Percentiles rank a stretch among this genome's conserved stretches.
Evolutionary conservation across 1,140 invertebrate genomes (phyloP).

Genomic region (Gonioctena quinquepunctata): DNA sequence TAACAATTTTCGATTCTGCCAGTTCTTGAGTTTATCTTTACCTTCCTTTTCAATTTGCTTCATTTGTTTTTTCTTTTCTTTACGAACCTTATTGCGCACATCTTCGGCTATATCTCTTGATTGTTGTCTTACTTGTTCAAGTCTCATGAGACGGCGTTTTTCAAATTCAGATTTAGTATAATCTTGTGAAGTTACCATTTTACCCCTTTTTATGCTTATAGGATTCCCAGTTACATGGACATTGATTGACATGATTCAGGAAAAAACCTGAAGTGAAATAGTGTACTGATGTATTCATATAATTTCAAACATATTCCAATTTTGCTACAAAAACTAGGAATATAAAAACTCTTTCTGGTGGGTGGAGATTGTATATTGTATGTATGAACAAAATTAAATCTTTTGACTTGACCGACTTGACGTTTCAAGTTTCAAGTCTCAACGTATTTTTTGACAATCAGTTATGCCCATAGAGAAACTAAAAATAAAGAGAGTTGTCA

Average conservation of each 20-base stretch:
- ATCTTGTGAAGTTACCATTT: constrained; percentile 57
- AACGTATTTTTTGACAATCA: too few relatives aligned
- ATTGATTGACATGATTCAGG: constrained; percentile 62
- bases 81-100: constrained; percentile 57
- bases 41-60: constrained; percentile 54
- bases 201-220: constrained; percentile 55
- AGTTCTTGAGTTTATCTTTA: constrained; percentile 53
- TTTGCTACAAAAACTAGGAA: too few relatives aligned
- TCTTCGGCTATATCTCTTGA: constrained; percentile 60
- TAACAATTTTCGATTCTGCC: constrained; percentile 56
- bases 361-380: too few relatives aligned
- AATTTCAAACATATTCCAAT: too few relatives aligned
- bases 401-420: too few relatives aligned
- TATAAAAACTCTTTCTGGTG: too few relatives aligned
- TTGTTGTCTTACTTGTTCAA: constrained; percentile 62
- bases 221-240: constrained; percentile 60
- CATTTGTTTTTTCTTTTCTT: constrained; percentile 54
- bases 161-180: constrained; percentile 59
- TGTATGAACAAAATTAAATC: too few relatives aligned
- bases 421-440: too few relatives aligned
- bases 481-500: too few relatives aligned
- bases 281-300: too few relatives aligned
- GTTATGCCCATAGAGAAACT: too few relatives aligned
- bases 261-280: too few relatives aligned
- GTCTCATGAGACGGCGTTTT: constrained; percentile 59